These are phyloP conservation scores for Urocolius indicus DNA, from an alignment of 2,113 vertebrate genomes.

Conservation along the genomic window DNA sequence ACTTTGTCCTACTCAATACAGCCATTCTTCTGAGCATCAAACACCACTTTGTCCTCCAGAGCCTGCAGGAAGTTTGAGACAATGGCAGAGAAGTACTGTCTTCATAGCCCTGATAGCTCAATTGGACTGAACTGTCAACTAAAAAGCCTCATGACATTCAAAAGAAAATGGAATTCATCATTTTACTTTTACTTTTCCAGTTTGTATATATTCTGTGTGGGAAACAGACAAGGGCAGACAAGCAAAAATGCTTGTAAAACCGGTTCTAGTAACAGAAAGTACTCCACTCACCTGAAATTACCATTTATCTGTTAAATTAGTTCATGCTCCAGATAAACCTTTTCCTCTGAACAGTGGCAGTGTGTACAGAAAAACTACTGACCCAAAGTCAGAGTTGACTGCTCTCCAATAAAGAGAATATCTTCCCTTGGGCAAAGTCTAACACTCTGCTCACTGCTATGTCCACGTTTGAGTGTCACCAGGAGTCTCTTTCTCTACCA, in stretches of 20 bases:
- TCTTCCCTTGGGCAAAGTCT: not conserved
- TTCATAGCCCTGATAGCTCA: conserved; percentile 9
- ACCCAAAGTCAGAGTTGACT: not conserved
- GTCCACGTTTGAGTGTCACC: not conserved
- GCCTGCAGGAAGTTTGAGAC: conserved; percentile 55
- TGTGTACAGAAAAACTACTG: not conserved
- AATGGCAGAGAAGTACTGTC: conserved; percentile 47
- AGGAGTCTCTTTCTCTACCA: not conserved
- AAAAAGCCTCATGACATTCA: not conserved
- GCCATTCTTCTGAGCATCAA: conserved; percentile 62
- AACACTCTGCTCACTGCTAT: not conserved
- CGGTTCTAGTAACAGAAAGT: not conserved
- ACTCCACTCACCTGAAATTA: not conserved
- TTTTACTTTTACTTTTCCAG: not conserved
- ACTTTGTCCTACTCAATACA: conserved; percentile 52
- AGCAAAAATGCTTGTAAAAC: not conserved
- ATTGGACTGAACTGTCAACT: conserved; percentile 13
- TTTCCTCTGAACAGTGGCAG: not conserved
- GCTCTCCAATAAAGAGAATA: not conserved
- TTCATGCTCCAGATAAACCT: not conserved
- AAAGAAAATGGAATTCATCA: not conserved
- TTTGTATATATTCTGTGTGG: not conserved
- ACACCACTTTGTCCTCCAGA: conserved; percentile 4
- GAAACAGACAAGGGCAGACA: not conserved
- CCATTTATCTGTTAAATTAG: not conserved